Conservation (phyloP, 2,888 invertebrate species). For the Dastarcus helophoroides region DNA sequence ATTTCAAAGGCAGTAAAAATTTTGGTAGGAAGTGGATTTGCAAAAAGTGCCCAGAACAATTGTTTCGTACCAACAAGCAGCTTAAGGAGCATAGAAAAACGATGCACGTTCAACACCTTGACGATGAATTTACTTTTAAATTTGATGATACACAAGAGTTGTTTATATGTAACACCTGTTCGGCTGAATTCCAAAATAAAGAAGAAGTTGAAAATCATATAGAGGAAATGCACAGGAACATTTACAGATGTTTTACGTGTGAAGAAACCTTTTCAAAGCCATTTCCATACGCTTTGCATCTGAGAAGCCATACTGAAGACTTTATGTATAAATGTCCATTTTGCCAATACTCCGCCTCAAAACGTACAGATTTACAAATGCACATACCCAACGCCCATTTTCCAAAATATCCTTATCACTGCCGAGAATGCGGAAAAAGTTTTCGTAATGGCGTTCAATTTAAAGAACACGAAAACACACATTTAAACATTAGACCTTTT, state of each 20-base stretch:
- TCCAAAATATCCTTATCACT: conserved; percentile 38
- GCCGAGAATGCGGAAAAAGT: conserved; percentile 43
- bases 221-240: conserved; percentile 22
- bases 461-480: conserved; percentile 45
- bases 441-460: conserved; percentile 43
- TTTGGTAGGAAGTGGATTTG: no score
- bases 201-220: conserved; percentile 23
- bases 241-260: conserved; percentile 32
- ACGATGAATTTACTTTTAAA: conserved; percentile 14
- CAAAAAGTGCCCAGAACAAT: conserved; percentile 39
- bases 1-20: no score
- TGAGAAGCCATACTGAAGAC: conserved; percentile 24
- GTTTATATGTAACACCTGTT: conserved; percentile 25
- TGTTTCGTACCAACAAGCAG: conserved; percentile 38
- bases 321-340: conserved; percentile 27
- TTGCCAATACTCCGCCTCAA: conserved; percentile 25
- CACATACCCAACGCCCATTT: conserved; percentile 30
- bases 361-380: conserved; percentile 24
- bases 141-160: conserved; percentile 21
- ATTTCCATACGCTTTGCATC: conserved; percentile 29
- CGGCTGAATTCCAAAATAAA: conserved; percentile 20
- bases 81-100: conserved; percentile 32
- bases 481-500: conserved; percentile 41
- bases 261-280: conserved; percentile 26
- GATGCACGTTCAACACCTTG: conserved; percentile 30